Base-by-base conservation (phyloP, 2,113 vertebrate genomes). In the Neoarius graeffei region DNA sequence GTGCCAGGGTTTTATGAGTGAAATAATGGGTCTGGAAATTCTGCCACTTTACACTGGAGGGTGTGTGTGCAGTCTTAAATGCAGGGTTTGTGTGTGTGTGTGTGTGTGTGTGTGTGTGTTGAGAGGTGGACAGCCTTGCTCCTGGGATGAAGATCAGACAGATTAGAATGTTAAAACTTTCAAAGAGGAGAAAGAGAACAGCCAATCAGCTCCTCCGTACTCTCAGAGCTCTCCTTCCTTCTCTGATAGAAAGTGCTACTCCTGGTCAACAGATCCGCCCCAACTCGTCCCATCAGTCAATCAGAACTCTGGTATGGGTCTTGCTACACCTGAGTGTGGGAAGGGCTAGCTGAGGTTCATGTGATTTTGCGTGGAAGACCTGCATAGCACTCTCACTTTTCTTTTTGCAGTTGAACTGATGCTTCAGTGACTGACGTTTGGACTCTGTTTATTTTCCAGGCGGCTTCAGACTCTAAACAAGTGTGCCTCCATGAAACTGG, bases 401-500 rank as follows among this genome's bases (percentile, higher is more conserved):
- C 62, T 10, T 50, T 54, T 50, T 86, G 19, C 50, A 25, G 54
- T 27, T 79, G 79, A 88, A 66, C 56, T 48, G 69, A 60, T 85
- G 52, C 59, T 85, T 35, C 77, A 76, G 76, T 87, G 74, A 87
- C 42, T 77, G 80, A 50, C 10, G 5, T 48, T 27, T 54, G 66
- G 62, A 50, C 76, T 88, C 76, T 88, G 5, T 82, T 62, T 59
- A 19, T 89, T 94, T 95, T 95, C 69, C 93, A 99, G 98, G 93
- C 97, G 98, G 87, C 95, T 99, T 88, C 97, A 98, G 93, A 99
- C 98, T 71, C 93, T 99, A 93, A 99, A 99, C 95, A 99, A 98
- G 96, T 99, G 97, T 91, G 97, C 97, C 95, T 98, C 98, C 93
- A 98, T 99, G 98, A 99, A 99, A 96, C 96, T 99, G 93, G 98